Base-by-base conservation (phyloP, 2,113 vertebrate species). In the Plestiodon gilberti region DNA sequence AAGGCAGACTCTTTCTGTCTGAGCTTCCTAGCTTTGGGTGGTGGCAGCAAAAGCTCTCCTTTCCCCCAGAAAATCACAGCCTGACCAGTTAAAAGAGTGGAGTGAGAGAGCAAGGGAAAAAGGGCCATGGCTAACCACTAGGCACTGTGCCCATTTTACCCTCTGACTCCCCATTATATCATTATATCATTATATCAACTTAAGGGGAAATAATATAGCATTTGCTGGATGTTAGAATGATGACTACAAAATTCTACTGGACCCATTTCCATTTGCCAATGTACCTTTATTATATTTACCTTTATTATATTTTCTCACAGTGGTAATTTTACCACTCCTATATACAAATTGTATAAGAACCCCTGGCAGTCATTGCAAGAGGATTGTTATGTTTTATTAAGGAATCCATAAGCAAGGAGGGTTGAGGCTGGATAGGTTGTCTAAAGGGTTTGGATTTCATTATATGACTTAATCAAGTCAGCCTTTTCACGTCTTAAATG, bases 391-490 rank as follows among this genome's bases (percentile, higher is more conserved):
- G 48, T 22, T 59, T 59, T 64, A 75, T 10, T 84, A 87, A 84
- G 81, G 8, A 4, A 83, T 11, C 14, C 70, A 57, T 43, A 78
- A 75, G 65, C 73, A 85, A 89, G 4, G 18, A 75, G 52, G 59
- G 88, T 67, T 4, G 4, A 13, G 2, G 1, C 48, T 87, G 43
- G 52, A 90, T 88, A 85, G 0, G 0, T 7, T 65, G 18, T 30
- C 52, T 5, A 75, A 89, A 57, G 89, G 52, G 77, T 65, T n/a
- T 78, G 61, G 22, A 71, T 67, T 78, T 92, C 71, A 61, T 88
- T 62, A 6, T 75, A 83, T 87, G 14, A 62, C 79, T 88, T 67
- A 84, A 86, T 80, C 69, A 85, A 30, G 0, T 83, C 17, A 70
- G 57, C 2, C 0, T 65, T 87, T 92, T n/a, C 13, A 0, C 30